Base-by-base conservation (phyloP, 2,888 invertebrate species). In the Congeria kusceri region DNA sequence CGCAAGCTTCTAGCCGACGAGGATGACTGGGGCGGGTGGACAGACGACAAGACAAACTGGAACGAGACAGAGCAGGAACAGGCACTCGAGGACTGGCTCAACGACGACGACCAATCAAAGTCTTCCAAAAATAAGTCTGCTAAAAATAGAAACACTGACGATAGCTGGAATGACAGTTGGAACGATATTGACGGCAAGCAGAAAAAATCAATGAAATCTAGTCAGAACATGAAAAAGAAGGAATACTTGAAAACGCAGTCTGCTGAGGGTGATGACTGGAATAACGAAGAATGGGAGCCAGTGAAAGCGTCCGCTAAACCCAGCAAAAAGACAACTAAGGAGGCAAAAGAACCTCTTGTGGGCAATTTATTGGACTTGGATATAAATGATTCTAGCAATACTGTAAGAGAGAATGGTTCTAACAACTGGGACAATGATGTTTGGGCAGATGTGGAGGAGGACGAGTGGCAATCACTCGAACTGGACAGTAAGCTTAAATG, bases 401-500 rank as follows among this genome's bases (percentile, higher is more conserved):
- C 73, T 44, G 73, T 70, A 27, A 80, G 77, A 25, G 85, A 86
- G 9, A 87, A 73, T 18, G 63, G 68, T 27, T 84, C 84, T 68
- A 76, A 80, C 20, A 88, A 89, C 7, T 91, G 91, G 91, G 91
- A 91, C 81, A 91, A 91, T 85, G 91, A 92, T 47, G 89, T 89
- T 11, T 92, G 91, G 91, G 91, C 90, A 0, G 86, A 88, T 47
- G 90, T 88, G 1, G 87, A 88, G 32, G 89, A 89, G 28, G 91
- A 90, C 72, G 90, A 90, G 27, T 92, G 92, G 92, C 91, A 92
- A 74, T 87, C 88, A 62, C 81, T 92, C 64, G 92, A 92, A 63
- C 68, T 88, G 29, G 87, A 87, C 49, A 81, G 80, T 70, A 88
- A 86, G 82, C 79, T 49, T 77, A 32, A 59, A 29, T 59, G 27